These are phyloP conservation scores for Pristionchus exspectatus DNA, from an alignment of 2,888 invertebrate genomes.

Conservation along the genomic window DNA sequence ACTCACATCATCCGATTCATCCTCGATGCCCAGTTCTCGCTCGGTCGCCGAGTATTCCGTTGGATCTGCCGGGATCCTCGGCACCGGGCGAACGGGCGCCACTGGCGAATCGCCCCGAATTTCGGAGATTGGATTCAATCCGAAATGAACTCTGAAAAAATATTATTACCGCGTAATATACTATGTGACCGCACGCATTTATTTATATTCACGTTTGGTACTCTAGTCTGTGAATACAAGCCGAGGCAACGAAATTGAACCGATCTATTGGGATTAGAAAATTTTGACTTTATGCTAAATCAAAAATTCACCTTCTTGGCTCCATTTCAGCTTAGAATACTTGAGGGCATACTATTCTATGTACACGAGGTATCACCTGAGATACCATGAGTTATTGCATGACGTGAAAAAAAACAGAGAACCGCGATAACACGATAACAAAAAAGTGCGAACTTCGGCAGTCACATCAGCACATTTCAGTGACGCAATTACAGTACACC, in stretches of 20 bases:
- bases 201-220: too few species aligned
- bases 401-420: not conserved
- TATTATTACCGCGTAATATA: not conserved
- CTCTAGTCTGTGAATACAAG: too few species aligned
- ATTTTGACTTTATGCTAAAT: too few species aligned
- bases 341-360: not conserved
- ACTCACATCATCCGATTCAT: slow-evolving; percentile 44
- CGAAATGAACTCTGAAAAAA: slow-evolving; percentile 17
- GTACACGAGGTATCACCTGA: slow-evolving; percentile 3
- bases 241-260: too few species aligned
- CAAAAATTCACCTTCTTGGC: slow-evolving; percentile 16
- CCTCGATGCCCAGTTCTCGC: slow-evolving; percentile 38
- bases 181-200: not conserved
- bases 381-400: not conserved
- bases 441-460: not conserved
- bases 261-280: too few species aligned
- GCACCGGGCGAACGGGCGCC: not conserved
- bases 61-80: slow-evolving; percentile 1
- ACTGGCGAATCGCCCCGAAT: not conserved
- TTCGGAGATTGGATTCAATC: slow-evolving; percentile 31
- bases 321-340: slow-evolving; percentile 12
- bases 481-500: not conserved
- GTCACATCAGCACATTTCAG: slow-evolving; percentile 13
- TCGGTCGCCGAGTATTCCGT: slow-evolving; percentile 21
- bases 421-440: not conserved